Evolutionary conservation across 2,888 invertebrate genomes (phyloP).

Genomic region (Selenia dentaria): DNA sequence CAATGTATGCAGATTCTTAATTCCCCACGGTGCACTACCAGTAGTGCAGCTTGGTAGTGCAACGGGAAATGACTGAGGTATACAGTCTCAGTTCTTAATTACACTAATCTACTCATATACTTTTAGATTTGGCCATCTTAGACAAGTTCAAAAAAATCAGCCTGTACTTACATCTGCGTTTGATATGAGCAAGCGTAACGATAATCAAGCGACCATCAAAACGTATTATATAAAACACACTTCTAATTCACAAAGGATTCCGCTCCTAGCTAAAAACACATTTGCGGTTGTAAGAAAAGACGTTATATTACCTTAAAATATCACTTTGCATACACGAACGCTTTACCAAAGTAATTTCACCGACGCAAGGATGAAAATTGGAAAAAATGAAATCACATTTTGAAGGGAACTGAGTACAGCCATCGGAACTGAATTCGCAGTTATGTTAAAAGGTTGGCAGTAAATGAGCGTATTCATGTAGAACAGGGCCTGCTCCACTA

Average conservation of each 20-base stretch:
- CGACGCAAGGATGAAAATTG: constrained; percentile 21
- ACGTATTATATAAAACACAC: too few relatives aligned
- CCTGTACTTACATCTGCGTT: too few relatives aligned
- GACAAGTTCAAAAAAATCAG: too few relatives aligned
- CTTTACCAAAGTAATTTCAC: constrained; percentile 23
- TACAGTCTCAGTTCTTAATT: too few relatives aligned
- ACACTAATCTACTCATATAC: too few relatives aligned
- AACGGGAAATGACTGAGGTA: too few relatives aligned
- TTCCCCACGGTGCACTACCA: too few relatives aligned
- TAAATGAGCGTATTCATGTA: constrained; percentile 26
- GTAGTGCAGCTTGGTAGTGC: too few relatives aligned
- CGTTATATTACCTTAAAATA: constrained; percentile 28
- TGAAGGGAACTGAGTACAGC: constrained; percentile 25
- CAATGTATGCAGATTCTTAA: too few relatives aligned
- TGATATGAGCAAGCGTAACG: too few relatives aligned
- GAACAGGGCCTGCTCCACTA: background rate
- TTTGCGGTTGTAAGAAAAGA: constrained; percentile 1
- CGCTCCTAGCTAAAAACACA: constrained; percentile 2
- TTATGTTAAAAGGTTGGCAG: constrained; percentile 18
- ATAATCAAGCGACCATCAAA: too few relatives aligned
- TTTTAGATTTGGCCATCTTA: too few relatives aligned
- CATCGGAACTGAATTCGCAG: constrained; percentile 26
- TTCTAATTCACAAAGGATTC: background rate
- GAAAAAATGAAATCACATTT: constrained; percentile 35
- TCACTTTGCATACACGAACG: constrained; percentile 25